phyloP scores from a whole-genome alignment of 2,113 vertebrate genomes.

The Carassius auratus region DNA sequence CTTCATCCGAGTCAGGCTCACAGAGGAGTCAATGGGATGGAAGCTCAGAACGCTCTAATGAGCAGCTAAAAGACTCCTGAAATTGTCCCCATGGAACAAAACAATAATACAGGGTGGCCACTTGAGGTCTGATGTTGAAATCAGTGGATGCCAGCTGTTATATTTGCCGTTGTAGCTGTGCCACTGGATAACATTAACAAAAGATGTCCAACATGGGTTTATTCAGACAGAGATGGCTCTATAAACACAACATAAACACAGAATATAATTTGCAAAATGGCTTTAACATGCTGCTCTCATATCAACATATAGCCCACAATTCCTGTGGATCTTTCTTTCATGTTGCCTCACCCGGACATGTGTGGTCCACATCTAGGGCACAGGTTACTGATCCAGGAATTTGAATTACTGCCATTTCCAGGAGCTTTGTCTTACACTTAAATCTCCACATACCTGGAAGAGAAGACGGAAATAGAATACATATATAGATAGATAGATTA shows the following conservation, averaged over 20 bases:
- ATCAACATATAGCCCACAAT: neutral
- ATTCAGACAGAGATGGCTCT: neutral
- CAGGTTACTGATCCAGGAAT: conserved; percentile 50
- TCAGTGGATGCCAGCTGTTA: conserved; percentile 36
- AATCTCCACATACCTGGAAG: neutral
- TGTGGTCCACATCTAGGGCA: conserved; percentile 37
- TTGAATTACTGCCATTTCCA: conserved; percentile 41
- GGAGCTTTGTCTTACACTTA: neutral
- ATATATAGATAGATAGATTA: no score
- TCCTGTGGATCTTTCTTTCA: neutral
- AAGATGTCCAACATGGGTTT: conserved; percentile 17
- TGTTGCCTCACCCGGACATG: conserved; percentile 30
- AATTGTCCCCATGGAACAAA: conserved; percentile 41
- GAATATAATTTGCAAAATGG: neutral
- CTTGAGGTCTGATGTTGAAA: conserved; percentile 24
- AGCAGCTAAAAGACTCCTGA: conserved; percentile 46
- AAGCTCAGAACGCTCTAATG: neutral
- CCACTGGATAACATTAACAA: conserved; percentile 51
- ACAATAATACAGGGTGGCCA: conserved; percentile 45
- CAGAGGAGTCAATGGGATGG: conserved; percentile 12
- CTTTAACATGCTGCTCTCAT: neutral
- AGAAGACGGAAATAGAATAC: neutral
- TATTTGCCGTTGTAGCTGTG: conserved; percentile 27
- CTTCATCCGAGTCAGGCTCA: conserved; percentile 30
- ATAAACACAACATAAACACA: neutral